Evolutionary conservation across 2,888 invertebrate species (phyloP).

Genomic region (Stenotaenia linearis): DNA sequence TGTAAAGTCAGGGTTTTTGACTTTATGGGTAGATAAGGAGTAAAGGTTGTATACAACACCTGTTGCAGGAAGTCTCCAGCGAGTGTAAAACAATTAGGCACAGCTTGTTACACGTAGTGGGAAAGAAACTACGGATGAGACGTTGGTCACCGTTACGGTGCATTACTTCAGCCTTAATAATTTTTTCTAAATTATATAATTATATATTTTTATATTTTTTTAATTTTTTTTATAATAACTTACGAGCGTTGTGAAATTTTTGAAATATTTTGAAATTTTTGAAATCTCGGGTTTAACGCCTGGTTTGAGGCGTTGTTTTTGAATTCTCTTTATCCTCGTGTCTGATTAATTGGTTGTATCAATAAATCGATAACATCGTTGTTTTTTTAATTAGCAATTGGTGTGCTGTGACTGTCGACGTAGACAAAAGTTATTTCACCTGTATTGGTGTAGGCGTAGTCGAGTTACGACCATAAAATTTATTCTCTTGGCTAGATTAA

Average conservation of each 20-base stretch:
- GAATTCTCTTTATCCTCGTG: neutral
- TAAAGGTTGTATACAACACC: neutral
- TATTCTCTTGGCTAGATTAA: slow-evolving; percentile 1
- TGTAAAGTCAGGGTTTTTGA: neutral
- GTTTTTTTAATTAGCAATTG: neutral
- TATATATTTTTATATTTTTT: no score
- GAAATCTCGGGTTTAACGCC: no score
- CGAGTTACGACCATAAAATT: slow-evolving; percentile 7
- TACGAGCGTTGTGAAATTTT: neutral
- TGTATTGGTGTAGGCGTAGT: neutral
- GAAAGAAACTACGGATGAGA: neutral
- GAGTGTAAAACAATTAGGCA: neutral
- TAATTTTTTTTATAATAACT: no score
- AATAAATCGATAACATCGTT: neutral
- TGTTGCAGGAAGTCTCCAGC: slow-evolving; percentile 6
- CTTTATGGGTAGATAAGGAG: neutral
- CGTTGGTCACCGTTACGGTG: neutral
- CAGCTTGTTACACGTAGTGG: slow-evolving; percentile 16
- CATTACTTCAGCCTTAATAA: neutral
- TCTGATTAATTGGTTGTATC: neutral
- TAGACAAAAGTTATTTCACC: neutral
- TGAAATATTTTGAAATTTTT: neutral
- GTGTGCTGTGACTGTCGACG: neutral
- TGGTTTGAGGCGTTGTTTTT: neutral
- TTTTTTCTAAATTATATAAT: neutral